Conservation (phyloP, 2,888 invertebrate genomes). For the Tiliacea aurago region DNA sequence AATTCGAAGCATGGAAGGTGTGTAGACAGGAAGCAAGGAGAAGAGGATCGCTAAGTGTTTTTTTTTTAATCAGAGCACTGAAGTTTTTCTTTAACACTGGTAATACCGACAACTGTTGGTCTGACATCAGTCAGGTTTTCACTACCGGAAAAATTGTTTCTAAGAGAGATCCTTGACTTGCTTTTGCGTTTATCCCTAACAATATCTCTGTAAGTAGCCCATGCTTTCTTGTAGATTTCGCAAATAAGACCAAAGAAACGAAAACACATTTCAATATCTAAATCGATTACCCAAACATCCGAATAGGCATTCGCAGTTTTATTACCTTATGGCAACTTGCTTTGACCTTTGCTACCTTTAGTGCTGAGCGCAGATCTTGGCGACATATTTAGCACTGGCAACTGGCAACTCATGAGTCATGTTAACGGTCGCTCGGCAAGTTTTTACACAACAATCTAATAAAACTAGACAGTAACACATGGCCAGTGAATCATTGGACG, state of each 20-base stretch:
- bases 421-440: constrained; percentile 68
- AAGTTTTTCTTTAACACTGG: too few species aligned
- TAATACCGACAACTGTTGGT: background rate
- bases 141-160: background rate
- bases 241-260: background rate
- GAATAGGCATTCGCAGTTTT: constrained; percentile 28
- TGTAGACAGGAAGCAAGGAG: constrained; percentile 14
- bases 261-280: constrained; percentile 15
- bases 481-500: constrained; percentile 63
- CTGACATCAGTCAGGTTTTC: background rate
- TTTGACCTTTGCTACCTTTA: constrained; percentile 59
- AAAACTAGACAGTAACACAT: constrained; percentile 64
- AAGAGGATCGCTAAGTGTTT: background rate
- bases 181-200: background rate
- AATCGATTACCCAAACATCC: constrained; percentile 24
- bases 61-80: background rate
- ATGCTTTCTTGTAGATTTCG: background rate
- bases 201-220: background rate
- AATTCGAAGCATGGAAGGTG: constrained; percentile 22
- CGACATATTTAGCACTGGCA: constrained; percentile 60
- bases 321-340: constrained; percentile 46
- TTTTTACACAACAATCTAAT: constrained; percentile 67
- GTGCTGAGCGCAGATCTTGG: constrained; percentile 62
- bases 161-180: background rate
- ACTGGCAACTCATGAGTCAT: constrained; percentile 65